Percentiles rank a stretch among this genome's conserved stretches.
These are phyloP conservation scores for Furcula furcula DNA, from an alignment of 2,888 invertebrate genomes.

Conservation along the genomic window DNA sequence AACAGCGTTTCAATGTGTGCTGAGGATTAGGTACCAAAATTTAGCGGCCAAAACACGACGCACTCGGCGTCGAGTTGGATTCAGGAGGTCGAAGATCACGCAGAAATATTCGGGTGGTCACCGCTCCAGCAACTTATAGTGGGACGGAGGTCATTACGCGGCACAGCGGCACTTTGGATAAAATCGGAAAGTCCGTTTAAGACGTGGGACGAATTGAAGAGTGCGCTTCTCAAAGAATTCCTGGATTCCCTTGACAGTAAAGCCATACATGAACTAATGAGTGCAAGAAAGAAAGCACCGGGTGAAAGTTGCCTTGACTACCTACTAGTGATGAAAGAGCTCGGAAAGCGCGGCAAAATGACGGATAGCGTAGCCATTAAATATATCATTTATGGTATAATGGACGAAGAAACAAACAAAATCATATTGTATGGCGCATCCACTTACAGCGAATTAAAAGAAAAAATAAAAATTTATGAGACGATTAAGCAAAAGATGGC, in stretches of 20 bases:
- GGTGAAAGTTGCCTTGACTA: no score
- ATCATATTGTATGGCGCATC: no score
- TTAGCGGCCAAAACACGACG: slow-evolving; percentile 5
- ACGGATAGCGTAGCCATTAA: no score
- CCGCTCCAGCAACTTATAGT: slow-evolving; percentile 9
- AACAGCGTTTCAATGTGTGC: neutral
- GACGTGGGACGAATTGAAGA: slow-evolving; percentile 5
- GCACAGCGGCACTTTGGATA: slow-evolving; percentile 10
- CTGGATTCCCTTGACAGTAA: slow-evolving; percentile 5
- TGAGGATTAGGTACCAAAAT: neutral
- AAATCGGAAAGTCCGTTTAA: slow-evolving; percentile 1
- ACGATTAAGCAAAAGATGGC: no score
- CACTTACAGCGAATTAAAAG: no score
- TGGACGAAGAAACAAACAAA: no score
- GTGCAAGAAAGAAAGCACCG: no score
- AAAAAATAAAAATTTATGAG: no score
- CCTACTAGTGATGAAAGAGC: no score
- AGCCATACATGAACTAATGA: neutral
- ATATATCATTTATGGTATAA: no score
- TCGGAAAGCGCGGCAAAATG: no score
- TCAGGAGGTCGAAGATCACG: slow-evolving; percentile 4
- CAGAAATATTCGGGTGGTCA: slow-evolving; percentile 9
- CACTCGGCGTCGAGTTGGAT: slow-evolving; percentile 2
- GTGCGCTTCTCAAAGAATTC: slow-evolving; percentile 2
- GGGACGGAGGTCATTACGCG: slow-evolving; percentile 7